Evolutionary conservation across 2,888 invertebrate genomes (phyloP), one percentile per base, ranked within the genome.

Genomic region (Clistopyga incitator): DNA sequence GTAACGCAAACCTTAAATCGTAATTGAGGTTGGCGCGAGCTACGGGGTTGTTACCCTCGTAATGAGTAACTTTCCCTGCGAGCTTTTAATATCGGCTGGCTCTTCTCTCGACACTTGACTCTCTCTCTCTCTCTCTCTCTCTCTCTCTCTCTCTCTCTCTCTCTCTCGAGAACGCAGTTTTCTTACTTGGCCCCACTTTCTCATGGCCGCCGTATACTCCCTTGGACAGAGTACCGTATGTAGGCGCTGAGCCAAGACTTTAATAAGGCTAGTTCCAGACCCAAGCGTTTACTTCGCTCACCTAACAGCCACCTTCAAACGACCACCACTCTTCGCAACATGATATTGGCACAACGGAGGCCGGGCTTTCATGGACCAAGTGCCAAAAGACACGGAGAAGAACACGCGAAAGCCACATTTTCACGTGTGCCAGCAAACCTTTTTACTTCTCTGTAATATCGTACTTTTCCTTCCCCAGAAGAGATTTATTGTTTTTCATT

Each of bases 211-310:
- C 80, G 47, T 56, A 72, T 56, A 34, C 61, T 42, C 65, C 61
- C 23, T 54, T 72, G 64, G 56, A 68, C 72, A 68, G 67, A 71
- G 81, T 79, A 50, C 75, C 82, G 77, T 75, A 82, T 74, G 77
- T 84, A 82, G 87, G 85, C 87, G 81, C 81, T 67, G 84, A 85
- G 87, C 88, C 87, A 88, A 87, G 82, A 87, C 85, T 88, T 89
- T 90, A 90, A 90, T 89, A 89, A 90, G 89, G 87, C 85, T 82
- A 84, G 86, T 88, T 81, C 87, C 86, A 23, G 20, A 20, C 20
- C 52, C 38, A 20, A 25, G 61, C 47, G 61, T 47, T 47, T 45
- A 67, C 56, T 67, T 68, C 71, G 20, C 52, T 67, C 67, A 67
- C 38, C 72, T 83, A 87, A 85, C 85, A 80, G 82, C 74, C 61